Percentiles rank a stretch among this genome's conserved stretches.
Evolutionary conservation across 2,888 invertebrate species (phyloP).

Genomic region (Notodonta dromedarius): DNA sequence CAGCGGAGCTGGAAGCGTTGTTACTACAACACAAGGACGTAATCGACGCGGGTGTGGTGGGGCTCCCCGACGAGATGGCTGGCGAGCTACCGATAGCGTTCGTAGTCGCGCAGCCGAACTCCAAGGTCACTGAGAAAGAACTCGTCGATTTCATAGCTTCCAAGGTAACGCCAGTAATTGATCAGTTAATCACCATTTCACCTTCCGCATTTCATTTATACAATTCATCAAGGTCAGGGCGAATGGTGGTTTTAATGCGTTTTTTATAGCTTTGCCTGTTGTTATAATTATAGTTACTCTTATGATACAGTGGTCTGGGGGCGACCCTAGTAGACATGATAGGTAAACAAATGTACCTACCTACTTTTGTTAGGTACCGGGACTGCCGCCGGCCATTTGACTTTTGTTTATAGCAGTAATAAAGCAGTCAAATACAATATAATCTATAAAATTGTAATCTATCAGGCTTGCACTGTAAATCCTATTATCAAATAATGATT

Average conservation of each 20-base stretch:
- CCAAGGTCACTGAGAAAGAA: conserved; percentile 79
- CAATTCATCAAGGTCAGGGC: neutral
- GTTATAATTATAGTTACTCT: too few species aligned
- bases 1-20: conserved; percentile 94
- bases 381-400: too few species aligned
- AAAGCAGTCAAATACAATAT: neutral
- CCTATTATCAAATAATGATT: conserved; percentile 2
- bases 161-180: conserved; percentile 48
- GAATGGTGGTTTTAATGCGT: too few species aligned
- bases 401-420: too few species aligned
- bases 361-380: too few species aligned
- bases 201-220: neutral
- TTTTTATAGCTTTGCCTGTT: too few species aligned
- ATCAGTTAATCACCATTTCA: neutral
- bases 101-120: conserved; percentile 86
- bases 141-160: conserved; percentile 82
- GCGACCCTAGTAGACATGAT: too few species aligned
- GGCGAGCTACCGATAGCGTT: conserved; percentile 92
- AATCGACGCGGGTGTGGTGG: conserved; percentile 92
- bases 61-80: conserved; percentile 87
- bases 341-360: too few species aligned
- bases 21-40: conserved; percentile 88
- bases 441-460: neutral
- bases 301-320: too few species aligned
- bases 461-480: neutral